Conservation (phyloP, 2,888 invertebrate species). For the Sesia bembeciformis region DNA sequence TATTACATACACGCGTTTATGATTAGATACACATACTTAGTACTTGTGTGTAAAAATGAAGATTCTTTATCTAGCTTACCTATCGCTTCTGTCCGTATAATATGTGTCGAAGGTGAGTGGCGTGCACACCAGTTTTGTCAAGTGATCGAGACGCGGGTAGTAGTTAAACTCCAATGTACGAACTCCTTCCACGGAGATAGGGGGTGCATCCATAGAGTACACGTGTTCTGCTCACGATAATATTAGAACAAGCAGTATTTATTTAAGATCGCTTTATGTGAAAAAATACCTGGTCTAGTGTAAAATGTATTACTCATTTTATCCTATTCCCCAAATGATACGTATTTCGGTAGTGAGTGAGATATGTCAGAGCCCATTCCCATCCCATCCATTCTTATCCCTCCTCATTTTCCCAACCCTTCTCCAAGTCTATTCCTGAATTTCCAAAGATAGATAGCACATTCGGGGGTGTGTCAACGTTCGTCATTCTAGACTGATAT, state of each 20-base stretch:
- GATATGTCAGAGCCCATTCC: too few relatives aligned
- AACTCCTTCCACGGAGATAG: constrained; percentile 39
- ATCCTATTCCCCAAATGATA: background rate
- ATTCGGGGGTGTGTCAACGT: too few relatives aligned
- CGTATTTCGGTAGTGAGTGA: too few relatives aligned
- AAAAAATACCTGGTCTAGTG: background rate
- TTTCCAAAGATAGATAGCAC: too few relatives aligned
- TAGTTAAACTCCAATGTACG: constrained; percentile 56
- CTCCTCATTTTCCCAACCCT: too few relatives aligned
- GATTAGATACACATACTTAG: too few relatives aligned
- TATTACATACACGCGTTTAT: too few relatives aligned
- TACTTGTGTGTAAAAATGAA: too few relatives aligned
- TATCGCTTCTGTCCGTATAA: constrained; percentile 75
- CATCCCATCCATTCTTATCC: too few relatives aligned
- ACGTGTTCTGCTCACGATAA: constrained; percentile 34
- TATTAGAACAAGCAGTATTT: too few relatives aligned
- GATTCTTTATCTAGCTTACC: constrained; percentile 20
- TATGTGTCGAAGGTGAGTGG: constrained; percentile 69
- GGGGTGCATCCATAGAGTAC: constrained; percentile 45
- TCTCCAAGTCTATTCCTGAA: too few relatives aligned
- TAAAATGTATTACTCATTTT: background rate
- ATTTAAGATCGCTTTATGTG: background rate
- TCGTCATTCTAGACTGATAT: too few relatives aligned
- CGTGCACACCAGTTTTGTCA: constrained; percentile 73
- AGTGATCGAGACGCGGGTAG: constrained; percentile 81